A percentile compares a stretch with the other conserved stretches of the same genome.
phyloP scores from a whole-genome alignment of 2,113 vertebrate species.

The Siphamia tubifer region DNA sequence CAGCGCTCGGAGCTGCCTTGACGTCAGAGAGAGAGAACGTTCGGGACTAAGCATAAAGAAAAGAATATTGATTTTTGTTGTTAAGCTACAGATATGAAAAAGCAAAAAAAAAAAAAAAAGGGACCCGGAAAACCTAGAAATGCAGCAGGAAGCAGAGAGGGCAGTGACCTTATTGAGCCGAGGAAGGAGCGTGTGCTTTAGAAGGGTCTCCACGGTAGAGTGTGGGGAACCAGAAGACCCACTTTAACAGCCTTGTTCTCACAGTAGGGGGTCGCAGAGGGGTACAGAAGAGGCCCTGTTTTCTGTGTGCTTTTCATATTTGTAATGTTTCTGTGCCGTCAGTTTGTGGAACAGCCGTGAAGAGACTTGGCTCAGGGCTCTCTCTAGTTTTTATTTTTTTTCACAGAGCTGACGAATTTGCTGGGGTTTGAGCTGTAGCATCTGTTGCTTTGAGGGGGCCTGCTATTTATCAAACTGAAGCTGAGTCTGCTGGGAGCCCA shows the following conservation, averaged over 20 bases:
- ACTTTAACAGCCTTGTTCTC: conserved; percentile 20
- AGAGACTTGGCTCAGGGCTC: conserved; percentile 27
- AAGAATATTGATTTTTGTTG: neutral
- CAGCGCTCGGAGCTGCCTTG: neutral
- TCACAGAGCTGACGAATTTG: conserved; percentile 50
- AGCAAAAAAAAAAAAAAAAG: neutral
- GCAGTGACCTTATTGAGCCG: neutral
- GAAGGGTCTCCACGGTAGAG: neutral
- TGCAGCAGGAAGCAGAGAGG: neutral
- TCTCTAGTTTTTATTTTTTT: conserved; percentile 1
- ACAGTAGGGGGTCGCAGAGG: conserved; percentile 3
- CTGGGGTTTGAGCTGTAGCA: conserved; percentile 65
- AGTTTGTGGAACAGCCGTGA: conserved; percentile 54
- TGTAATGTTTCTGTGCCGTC: conserved; percentile 31
- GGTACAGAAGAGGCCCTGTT: conserved; percentile 39
- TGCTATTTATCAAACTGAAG: conserved; percentile 75
- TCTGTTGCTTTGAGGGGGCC: conserved; percentile 75
- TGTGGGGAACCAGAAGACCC: conserved; percentile 24
- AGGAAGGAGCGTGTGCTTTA: conserved; percentile 5
- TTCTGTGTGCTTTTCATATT: conserved; percentile 39
- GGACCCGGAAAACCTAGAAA: conserved; percentile 5
- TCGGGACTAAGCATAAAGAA: conserved; percentile 29
- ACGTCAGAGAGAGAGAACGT: conserved; percentile 5
- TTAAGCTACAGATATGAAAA: conserved; percentile 3
- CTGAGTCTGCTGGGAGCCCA: conserved; percentile 61